Conservation (phyloP, 2,797 vertebrate species). For the Notolepis coatsorum region DNA sequence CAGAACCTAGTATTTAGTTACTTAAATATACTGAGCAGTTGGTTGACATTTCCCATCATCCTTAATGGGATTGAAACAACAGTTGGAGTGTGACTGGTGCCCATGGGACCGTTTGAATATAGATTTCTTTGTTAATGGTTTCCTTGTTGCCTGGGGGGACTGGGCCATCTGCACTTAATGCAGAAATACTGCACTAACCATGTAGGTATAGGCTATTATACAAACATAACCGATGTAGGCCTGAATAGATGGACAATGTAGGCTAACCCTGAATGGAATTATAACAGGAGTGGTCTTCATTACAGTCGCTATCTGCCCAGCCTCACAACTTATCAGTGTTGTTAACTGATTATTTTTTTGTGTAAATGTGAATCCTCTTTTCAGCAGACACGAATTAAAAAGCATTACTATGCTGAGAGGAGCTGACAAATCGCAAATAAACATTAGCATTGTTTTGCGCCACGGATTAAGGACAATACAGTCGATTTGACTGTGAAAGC, state of each 20-base stretch:
- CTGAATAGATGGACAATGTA: too few species aligned
- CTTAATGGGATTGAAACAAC: slow-evolving; percentile 32
- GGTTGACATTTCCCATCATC: slow-evolving; percentile 11
- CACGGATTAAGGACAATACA: slow-evolving; percentile 45
- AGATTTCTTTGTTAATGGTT: slow-evolving; percentile 30
- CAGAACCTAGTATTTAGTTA: too few species aligned
- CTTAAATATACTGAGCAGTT: slow-evolving; percentile 27
- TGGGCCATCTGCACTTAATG: slow-evolving; percentile 43
- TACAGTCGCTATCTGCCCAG: too few species aligned
- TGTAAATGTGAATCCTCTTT: too few species aligned
- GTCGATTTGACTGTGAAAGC: slow-evolving; percentile 54
- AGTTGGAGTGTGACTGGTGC: slow-evolving; percentile 25
- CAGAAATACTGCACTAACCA: slow-evolving; percentile 26
- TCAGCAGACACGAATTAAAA: too few species aligned
- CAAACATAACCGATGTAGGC: too few species aligned
- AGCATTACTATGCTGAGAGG: neutral
- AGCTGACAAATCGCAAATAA: slow-evolving; percentile 23
- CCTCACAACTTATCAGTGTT: too few species aligned
- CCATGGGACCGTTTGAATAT: slow-evolving; percentile 49
- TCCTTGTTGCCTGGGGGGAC: slow-evolving; percentile 27
- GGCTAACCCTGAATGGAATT: too few species aligned
- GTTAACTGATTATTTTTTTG: too few species aligned
- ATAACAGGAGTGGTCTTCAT: too few species aligned
- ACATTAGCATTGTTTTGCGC: slow-evolving; percentile 33
- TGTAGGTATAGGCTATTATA: too few species aligned